Conservation (phyloP, 2,888 invertebrate genomes). For the Dyspetes luteomarginatus region DNA sequence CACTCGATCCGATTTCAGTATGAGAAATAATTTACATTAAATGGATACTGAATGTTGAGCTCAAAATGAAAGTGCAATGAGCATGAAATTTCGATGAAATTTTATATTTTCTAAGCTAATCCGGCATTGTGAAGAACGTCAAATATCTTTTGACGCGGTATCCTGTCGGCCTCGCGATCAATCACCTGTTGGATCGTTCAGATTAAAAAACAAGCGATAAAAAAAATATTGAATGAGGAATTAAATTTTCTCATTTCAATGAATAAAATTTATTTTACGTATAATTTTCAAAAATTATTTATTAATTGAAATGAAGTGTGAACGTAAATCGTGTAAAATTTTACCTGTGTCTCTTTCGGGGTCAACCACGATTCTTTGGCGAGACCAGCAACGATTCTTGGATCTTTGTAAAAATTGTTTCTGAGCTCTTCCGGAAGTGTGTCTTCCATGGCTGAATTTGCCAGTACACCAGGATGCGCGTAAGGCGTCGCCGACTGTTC, state of each 20-base stretch:
- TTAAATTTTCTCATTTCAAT: not conserved
- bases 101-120: constrained; percentile 78
- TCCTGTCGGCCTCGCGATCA: constrained; percentile 92
- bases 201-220: constrained; percentile 24
- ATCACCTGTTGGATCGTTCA: too few relatives aligned
- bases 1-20: not conserved
- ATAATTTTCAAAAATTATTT: constrained; percentile 16
- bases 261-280: not conserved
- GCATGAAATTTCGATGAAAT: not conserved
- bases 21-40: constrained; percentile 33
- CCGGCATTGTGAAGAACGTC: constrained; percentile 91
- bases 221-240: not conserved
- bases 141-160: constrained; percentile 90
- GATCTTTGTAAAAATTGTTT: constrained; percentile 91
- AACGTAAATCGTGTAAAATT: not conserved
- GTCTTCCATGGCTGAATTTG: constrained; percentile 89
- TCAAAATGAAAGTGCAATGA: not conserved
- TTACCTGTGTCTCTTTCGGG: constrained; percentile 89
- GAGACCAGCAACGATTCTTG: constrained; percentile 88
- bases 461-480: constrained; percentile 89
- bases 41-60: constrained; percentile 25
- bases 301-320: not conserved
- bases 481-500: constrained; percentile 68
- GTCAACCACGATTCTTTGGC: constrained; percentile 92
- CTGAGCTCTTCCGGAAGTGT: constrained; percentile 88